Conservation (phyloP, 1,140 invertebrate genomes). For the Neodiprion virginianus region DNA sequence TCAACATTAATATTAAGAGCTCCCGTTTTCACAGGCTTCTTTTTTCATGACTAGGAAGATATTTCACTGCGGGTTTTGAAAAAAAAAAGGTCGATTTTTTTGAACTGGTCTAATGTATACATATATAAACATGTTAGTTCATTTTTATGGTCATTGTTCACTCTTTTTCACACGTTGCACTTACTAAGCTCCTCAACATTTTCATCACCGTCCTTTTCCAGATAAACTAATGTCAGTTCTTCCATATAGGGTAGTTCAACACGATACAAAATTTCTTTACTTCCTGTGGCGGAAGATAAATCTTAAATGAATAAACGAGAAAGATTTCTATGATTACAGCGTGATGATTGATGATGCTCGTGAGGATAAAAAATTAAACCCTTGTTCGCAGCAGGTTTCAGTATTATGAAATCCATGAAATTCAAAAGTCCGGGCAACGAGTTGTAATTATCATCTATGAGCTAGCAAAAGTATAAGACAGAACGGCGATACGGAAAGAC, state of each 20-base stretch:
- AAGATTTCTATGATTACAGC: background rate
- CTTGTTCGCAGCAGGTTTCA: too few species aligned
- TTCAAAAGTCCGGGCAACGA: too few species aligned
- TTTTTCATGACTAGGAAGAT: too few species aligned
- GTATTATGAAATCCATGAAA: too few species aligned
- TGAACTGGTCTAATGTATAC: background rate
- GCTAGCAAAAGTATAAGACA: too few species aligned
- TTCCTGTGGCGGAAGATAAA: slow-evolving; percentile 58
- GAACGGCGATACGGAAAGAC: too few species aligned
- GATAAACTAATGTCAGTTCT: slow-evolving; percentile 88
- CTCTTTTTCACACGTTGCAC: slow-evolving; percentile 55
- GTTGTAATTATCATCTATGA: too few species aligned
- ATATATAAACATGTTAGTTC: background rate
- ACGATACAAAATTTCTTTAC: slow-evolving; percentile 87
- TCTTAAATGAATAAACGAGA: slow-evolving; percentile 44
- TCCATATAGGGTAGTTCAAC: slow-evolving; percentile 89
- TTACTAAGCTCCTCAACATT: slow-evolving; percentile 71
- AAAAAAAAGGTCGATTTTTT: too few species aligned
- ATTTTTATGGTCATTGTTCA: slow-evolving; percentile 16
- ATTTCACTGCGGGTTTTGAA: too few species aligned
- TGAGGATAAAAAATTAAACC: too few species aligned
- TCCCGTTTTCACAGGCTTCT: too few species aligned
- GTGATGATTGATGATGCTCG: slow-evolving; percentile 13
- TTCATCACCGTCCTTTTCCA: slow-evolving; percentile 74
- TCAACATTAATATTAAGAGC: too few species aligned